Conservation (phyloP, 2,888 invertebrate species). For the Drosophila cognata region DNA sequence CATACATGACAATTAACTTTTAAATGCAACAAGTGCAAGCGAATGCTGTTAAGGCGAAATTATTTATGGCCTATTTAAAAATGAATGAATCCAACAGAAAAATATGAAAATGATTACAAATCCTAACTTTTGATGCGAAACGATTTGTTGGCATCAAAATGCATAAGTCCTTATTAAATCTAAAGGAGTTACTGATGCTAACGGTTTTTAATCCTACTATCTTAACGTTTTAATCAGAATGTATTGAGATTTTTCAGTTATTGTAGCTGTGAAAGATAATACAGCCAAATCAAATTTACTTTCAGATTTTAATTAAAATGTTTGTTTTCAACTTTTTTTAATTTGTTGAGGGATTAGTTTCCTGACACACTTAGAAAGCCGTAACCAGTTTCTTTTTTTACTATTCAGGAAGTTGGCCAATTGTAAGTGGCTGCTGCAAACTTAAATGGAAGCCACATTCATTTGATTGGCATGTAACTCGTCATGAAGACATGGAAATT, state of each 20-base stretch:
- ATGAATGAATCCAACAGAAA: neutral
- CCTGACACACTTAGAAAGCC: neutral
- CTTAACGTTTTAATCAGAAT: neutral
- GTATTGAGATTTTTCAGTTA: neutral
- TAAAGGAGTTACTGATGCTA: neutral
- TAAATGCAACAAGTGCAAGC: conserved; percentile 13
- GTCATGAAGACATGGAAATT: conserved; percentile 16
- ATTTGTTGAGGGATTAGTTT: conserved; percentile 1
- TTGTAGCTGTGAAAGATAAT: neutral
- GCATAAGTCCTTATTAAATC: neutral
- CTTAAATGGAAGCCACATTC: conserved; percentile 1
- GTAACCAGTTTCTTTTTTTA: conserved; percentile 19
- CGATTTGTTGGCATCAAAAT: neutral
- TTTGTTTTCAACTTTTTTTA: neutral
- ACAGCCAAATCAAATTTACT: neutral
- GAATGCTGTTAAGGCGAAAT: neutral
- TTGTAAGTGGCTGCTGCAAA: neutral
- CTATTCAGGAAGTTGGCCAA: conserved; percentile 35
- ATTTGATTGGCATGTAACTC: conserved; percentile 14
- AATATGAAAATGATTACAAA: neutral
- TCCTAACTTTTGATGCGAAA: neutral
- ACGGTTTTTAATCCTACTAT: neutral
- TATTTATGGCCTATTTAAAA: neutral
- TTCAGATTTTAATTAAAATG: neutral
- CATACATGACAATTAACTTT: conserved; percentile 15